Percentiles rank a stretch among this genome's conserved stretches.
phyloP scores from a whole-genome alignment of 2,888 invertebrate species.

The Xylota sylvarum region DNA sequence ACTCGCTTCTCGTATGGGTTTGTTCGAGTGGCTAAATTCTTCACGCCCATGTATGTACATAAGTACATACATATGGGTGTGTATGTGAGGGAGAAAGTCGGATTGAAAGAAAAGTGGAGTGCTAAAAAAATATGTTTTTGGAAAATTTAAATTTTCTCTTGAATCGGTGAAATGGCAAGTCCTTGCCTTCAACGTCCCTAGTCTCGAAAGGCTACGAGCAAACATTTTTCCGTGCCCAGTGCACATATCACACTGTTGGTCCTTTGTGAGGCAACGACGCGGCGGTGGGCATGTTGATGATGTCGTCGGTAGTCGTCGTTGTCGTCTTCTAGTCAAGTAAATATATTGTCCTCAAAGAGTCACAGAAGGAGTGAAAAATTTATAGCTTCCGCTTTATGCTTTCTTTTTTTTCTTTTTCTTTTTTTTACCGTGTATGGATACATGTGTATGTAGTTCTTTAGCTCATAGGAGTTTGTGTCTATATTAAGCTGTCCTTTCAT shows the following conservation, averaged over 20 bases:
- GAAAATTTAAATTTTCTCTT: conserved; percentile 65
- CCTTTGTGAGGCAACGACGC: conserved; percentile 43
- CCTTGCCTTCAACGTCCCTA: conserved; percentile 14
- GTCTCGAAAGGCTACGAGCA: conserved; percentile 33
- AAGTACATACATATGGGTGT: not conserved
- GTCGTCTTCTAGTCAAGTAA: conserved; percentile 75
- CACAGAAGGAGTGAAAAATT: conserved; percentile 71
- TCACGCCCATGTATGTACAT: conserved; percentile 25
- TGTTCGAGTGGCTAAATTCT: conserved; percentile 51
- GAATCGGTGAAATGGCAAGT: conserved; percentile 36
- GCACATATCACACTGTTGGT: conserved; percentile 53
- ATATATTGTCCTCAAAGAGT: conserved; percentile 74
- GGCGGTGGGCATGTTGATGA: conserved; percentile 72
- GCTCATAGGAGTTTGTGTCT: conserved; percentile 29
- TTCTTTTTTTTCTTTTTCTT: conserved; percentile 33
- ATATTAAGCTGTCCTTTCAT: conserved; percentile 39
- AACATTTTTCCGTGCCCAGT: conserved; percentile 59
- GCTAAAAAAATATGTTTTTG: conserved; percentile 60
- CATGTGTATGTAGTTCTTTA: conserved; percentile 27
- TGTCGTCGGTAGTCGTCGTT: conserved; percentile 68
- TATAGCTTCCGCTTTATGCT: conserved; percentile 62
- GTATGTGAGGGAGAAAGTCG: conserved; percentile 15
- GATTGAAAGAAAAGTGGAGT: conserved; percentile 17
- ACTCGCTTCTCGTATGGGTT: conserved; percentile 39
- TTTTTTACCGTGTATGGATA: not conserved